Base-by-base conservation (phyloP, 2,113 vertebrate genomes). In the Ameiurus melas region DNA sequence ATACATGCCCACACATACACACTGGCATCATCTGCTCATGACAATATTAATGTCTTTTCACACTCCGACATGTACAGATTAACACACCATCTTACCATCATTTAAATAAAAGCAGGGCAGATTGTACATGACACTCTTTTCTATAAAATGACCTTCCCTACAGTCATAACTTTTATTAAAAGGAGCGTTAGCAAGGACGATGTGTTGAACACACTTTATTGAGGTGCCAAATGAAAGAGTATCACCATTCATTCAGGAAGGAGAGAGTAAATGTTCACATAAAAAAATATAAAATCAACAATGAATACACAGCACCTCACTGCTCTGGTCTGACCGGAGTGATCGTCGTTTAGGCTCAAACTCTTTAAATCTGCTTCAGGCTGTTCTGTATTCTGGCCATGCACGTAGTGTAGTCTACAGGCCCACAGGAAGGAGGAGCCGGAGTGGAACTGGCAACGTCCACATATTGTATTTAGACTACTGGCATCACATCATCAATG, bases 281-380 rank as follows among this genome's bases (percentile, higher is more conserved):
- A 95, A 95, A 95, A 95, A 95, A 95, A 96, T 95, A 94, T 90
- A 95, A 95, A 96, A 94, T 94, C 87, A 95, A 95, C 93, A 93
- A 95, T 94, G 94, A 94, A 85, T 66, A 89, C 88, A 90, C 83
- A 85, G 83, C 86, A 86, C 81, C 89, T 85, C 33, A 47, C 90
- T 80, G 81, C 85, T 88, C 87, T 85, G 87, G 14, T 88, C 83
- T 66, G 83, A 85, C 73, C 83, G 83, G 60, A 88, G 73, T 79
- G 87, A 88, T 88, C 83, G 73, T 85, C 83, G n/a, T 88, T 83
- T 88, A 80, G 87, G 87, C 87, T 85, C 83, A 79, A 66, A 80
- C 87, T 71, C 83, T 79, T 85, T 64, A 58, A 91, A 91, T 89
- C 83, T 89, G 91, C 92, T 93, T 93, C 86, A 43, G 77, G 68